Base-by-base conservation (phyloP, 2,888 invertebrate species). In the Nemotelus nigrinus region DNA sequence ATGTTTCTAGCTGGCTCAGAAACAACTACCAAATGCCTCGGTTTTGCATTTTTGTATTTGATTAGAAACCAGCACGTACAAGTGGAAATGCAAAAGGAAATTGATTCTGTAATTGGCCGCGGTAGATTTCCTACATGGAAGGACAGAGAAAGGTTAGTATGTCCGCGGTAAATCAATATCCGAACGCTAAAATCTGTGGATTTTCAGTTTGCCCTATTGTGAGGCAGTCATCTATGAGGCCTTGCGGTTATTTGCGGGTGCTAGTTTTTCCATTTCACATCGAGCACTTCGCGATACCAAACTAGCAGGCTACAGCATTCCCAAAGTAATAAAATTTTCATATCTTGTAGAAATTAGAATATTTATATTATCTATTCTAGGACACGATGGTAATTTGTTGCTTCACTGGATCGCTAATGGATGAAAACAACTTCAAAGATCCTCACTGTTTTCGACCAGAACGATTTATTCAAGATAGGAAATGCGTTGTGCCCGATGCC, bases 1-100 rank as follows among this genome's bases (percentile, higher is more conserved):
- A 90, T 96, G 89, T 96, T 96, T 82, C 91, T 95, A 89, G 96
- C 95, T 43, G 96, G 95, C 0, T 93, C 95, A 0, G 96, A 96
- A 87, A 96, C 96, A 0, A 95, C 95, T 0, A 92, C 91, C 74
- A 95, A 95, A 84, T 91, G 92, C 50, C 88, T 95, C 82, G 92
- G 93, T 47, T 95, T 95, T 83, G 91, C 92, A 78, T 93, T 95
- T 82, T 88, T 94, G 80, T 92, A 94, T 83, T 85, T 96, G 81
- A 89, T 94, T 3, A 87, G 92, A 39, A 90, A 93, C 82, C 93
- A 92, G 41, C 89, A 91, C 2, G 91, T 95, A 0, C 95, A 95
- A 83, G 89, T 86, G 81, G 93, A 91, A 83, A 94, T 93, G 0
- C 94, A 93, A 82, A 90, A 90, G 75, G 95, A 96, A 87, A 93